Base-by-base conservation (phyloP, 2,888 invertebrate species). In the Drosophila demipolita region DNA sequence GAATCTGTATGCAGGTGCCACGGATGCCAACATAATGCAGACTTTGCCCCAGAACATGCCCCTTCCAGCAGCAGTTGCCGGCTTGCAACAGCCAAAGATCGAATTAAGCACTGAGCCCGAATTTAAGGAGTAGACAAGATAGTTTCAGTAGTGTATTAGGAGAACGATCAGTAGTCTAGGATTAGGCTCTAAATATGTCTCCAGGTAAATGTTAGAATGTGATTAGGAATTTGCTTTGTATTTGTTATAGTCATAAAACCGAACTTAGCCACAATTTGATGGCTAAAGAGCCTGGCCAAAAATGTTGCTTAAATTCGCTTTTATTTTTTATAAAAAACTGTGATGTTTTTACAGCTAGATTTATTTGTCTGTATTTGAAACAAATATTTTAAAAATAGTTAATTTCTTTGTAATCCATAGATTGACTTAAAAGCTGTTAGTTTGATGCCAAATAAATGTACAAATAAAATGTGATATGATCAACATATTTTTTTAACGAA, bases 1-100 rank as follows among this genome's bases (percentile, higher is more conserved):
- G 66, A 92, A 93, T 73, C 86, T 93, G 12, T 93, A 92, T 74
- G 91, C 93, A 0, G 90, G 83, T 8, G 82, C 80, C 5, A 83
- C 84, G 29, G 55, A 80, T 62, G 42, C 68, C 66, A 68, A 85
- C 67, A 70, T 15, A 45, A 15, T 88, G 83, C 66, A 65, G 23
- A 33, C 62, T 26, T 54, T 81, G 67, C 75, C 83, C 0, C 91
- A 80, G 35, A 90, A 71, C 55, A 62, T 74, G 3, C 59, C 77
- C 49, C 67, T 89, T 54, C 73, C 90, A 29, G 87, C 89, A 23
- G 80, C 91, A 66, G 78, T 76, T 29, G 87, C 89, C 58, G 78
- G 67, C 29, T 53, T 74, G 48, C 78, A 80, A 26, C 81, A 80
- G 59, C 82, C 92, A 12, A 90, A 90, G 69, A 26, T 54, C 29